phyloP scores from a whole-genome alignment of 1,140 invertebrate genomes.

The Leptinotarsa undecemlineata region DNA sequence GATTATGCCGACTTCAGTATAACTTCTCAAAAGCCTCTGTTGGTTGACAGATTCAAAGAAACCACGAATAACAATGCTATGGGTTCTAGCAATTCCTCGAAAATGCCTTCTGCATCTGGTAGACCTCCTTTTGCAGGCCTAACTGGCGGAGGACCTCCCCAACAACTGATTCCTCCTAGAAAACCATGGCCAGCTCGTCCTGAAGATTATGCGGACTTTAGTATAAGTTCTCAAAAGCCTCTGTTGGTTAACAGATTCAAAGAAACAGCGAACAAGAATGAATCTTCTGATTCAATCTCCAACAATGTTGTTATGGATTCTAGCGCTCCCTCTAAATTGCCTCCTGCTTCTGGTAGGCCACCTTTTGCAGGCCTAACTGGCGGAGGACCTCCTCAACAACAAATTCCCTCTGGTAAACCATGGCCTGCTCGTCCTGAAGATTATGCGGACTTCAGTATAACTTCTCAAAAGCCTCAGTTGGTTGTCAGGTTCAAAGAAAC shows the following conservation, averaged over 20 bases:
- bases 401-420: too few species aligned
- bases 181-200: slow-evolving; percentile 29
- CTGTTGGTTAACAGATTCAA: not conserved
- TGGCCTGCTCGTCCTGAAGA: too few species aligned
- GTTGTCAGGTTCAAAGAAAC: too few species aligned
- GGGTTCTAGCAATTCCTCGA: not conserved
- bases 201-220: not conserved
- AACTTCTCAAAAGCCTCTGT: not conserved
- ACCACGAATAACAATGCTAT: not conserved
- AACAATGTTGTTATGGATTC: too few species aligned
- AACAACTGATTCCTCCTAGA: not conserved
- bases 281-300: not conserved
- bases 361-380: too few species aligned
- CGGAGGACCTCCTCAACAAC: too few species aligned
- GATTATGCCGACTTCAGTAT: not conserved
- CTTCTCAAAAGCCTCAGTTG: not conserved
- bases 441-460: too few species aligned
- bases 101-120: not conserved
- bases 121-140: slow-evolving; percentile 27
- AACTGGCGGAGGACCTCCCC: not conserved
- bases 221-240: not conserved
- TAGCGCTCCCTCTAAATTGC: too few species aligned
- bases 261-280: not conserved
- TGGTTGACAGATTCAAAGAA: not conserved
- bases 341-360: too few species aligned